These are phyloP conservation scores for Oedothorax gibbosus DNA, from an alignment of 1,140 invertebrate species.

Conservation along the genomic window DNA sequence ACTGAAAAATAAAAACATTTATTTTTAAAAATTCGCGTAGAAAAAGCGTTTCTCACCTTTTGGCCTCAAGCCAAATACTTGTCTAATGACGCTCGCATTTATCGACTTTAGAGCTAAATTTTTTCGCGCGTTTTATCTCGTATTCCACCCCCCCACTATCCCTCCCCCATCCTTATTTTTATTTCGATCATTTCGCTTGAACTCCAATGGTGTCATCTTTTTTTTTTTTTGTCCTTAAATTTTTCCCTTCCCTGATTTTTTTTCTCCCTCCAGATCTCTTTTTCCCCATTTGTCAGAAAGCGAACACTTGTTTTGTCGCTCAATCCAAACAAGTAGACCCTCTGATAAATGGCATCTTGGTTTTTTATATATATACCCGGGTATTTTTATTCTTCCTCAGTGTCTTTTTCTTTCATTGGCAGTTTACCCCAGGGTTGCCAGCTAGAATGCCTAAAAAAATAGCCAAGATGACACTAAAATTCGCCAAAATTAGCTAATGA, in stretches of 20 bases:
- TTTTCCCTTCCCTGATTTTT: not conserved
- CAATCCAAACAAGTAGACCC: slow-evolving; percentile 53
- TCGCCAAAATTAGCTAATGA: no score
- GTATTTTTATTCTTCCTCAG: not conserved
- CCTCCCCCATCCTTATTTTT: not conserved
- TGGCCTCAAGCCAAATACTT: slow-evolving; percentile 47
- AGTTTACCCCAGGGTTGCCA: no score
- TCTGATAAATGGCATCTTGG: slow-evolving; percentile 32
- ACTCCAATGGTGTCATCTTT: not conserved
- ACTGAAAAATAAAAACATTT: no score
- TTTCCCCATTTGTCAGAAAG: slow-evolving; percentile 50
- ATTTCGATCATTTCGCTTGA: not conserved
- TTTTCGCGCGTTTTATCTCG: slow-evolving; percentile 51
- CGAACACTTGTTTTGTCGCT: slow-evolving; percentile 55
- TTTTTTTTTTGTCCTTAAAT: slow-evolving; percentile 31
- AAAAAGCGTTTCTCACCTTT: not conserved
- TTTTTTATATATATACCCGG: slow-evolving; percentile 9
- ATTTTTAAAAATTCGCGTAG: not conserved
- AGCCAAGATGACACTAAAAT: no score
- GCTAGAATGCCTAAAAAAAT: no score
- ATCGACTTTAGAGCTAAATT: slow-evolving; percentile 52
- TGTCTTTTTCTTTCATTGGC: not conserved
- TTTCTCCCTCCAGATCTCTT: slow-evolving; percentile 1
- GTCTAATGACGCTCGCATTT: slow-evolving; percentile 56
- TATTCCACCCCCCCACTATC: not conserved